These are phyloP conservation scores for Pomatorhinus ruficollis DNA, from an alignment of 2,113 vertebrate genomes.

Conservation along the genomic window DNA sequence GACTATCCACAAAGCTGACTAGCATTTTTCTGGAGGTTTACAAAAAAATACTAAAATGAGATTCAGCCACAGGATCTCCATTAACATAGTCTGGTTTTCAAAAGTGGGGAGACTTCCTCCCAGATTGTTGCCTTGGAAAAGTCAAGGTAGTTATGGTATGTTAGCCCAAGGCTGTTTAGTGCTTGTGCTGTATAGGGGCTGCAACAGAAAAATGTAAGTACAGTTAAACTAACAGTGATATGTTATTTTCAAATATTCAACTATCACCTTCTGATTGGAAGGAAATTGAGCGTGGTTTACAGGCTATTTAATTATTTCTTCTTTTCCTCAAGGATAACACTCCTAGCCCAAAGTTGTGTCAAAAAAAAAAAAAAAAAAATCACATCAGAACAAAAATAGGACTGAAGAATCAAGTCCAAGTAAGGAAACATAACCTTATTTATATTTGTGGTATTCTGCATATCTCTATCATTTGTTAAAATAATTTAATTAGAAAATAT, in stretches of 20 bases:
- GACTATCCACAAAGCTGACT: not conserved
- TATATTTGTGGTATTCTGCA: not conserved
- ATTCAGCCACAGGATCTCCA: not conserved
- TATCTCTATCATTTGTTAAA: not conserved
- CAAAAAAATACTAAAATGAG: not conserved
- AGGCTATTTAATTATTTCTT: not conserved
- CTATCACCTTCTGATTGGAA: not conserved
- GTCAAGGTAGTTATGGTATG: not conserved
- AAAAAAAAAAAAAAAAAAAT: not conserved
- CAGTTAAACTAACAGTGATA: not conserved
- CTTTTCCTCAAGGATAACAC: not conserved
- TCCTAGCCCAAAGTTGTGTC: accelerated
- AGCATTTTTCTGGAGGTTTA: not conserved
- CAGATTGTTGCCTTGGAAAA: not conserved
- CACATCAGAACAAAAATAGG: not conserved
- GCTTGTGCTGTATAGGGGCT: not conserved
- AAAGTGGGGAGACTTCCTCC: not conserved
- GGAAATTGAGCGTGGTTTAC: not conserved
- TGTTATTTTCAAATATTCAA: not conserved
- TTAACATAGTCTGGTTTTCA: not conserved
- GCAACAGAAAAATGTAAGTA: not conserved
- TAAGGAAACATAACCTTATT: not conserved
- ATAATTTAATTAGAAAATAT: not conserved
- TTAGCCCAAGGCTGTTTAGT: not conserved
- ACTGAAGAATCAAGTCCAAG: not conserved